Conservation (phyloP, 2,797 vertebrate species). For the Rhabdomys pumilio region DNA sequence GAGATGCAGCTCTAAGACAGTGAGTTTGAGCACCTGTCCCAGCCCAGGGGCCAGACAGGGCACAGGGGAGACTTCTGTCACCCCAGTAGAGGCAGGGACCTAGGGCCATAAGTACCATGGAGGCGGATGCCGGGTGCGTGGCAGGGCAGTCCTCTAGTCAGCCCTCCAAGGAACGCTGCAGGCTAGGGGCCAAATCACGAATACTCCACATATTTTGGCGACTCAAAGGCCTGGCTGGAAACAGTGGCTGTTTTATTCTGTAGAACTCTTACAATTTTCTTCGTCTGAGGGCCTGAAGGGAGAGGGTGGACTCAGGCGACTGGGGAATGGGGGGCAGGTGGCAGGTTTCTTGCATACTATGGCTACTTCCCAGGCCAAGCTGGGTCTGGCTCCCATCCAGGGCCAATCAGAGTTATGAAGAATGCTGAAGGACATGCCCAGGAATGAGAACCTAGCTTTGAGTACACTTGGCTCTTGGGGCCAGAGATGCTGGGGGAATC, state of each 20-base stretch:
- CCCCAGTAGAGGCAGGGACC: background rate
- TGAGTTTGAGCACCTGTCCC: background rate
- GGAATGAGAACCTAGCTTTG: background rate
- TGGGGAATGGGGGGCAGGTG: background rate
- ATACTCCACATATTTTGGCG: constrained; percentile 87
- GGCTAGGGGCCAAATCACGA: constrained; percentile 83
- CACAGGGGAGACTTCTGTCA: background rate
- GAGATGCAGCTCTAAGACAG: too few species aligned
- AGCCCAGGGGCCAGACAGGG: background rate
- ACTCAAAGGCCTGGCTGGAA: constrained; percentile 82
- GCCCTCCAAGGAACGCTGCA: constrained; percentile 80
- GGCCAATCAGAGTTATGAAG: background rate
- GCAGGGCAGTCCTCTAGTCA: constrained; percentile 30
- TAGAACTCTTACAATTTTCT: constrained; percentile 78
- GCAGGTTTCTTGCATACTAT: background rate
- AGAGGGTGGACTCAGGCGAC: constrained; percentile 70
- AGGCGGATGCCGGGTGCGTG: background rate
- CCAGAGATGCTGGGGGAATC: background rate
- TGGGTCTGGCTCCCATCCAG: background rate
- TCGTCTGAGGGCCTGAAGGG: constrained; percentile 77
- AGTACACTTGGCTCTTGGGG: background rate
- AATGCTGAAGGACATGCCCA: background rate
- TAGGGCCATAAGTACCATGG: background rate
- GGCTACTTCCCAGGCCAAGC: background rate
- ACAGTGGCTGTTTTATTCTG: constrained; percentile 84